phyloP scores from a whole-genome alignment of 1,140 invertebrate genomes.

The Dermatophagoides farinae region DNA sequence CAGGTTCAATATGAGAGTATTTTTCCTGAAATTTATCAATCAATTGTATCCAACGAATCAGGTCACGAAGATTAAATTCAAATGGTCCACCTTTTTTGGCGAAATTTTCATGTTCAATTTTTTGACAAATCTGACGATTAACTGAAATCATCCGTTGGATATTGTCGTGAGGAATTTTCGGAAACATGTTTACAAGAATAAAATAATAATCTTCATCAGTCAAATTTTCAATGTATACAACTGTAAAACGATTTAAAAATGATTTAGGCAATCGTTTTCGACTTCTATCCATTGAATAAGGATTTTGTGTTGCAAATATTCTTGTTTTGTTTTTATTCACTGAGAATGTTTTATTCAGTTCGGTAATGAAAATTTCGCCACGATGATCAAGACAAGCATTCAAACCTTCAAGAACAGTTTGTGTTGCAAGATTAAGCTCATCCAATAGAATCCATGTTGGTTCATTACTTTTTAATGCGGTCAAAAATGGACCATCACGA shows the following conservation, averaged over 20 bases:
- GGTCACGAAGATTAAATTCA: slow-evolving; percentile 91
- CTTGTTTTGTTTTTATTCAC: slow-evolving; percentile 42
- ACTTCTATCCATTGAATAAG: slow-evolving; percentile 74
- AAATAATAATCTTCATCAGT: slow-evolving; percentile 48
- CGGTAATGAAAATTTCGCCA: slow-evolving; percentile 84
- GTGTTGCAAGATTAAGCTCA: slow-evolving; percentile 92
- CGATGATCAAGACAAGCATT: slow-evolving; percentile 97
- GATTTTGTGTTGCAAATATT: slow-evolving; percentile 97
- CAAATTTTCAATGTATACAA: slow-evolving; percentile 60
- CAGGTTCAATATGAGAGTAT: background rate
- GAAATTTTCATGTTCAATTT: slow-evolving; percentile 40
- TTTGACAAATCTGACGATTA: slow-evolving; percentile 42
- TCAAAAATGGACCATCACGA: slow-evolving; percentile 83
- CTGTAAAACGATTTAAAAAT: slow-evolving; percentile 88
- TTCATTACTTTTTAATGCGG: slow-evolving; percentile 60
- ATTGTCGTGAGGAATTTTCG: slow-evolving; percentile 27
- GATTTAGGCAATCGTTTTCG: slow-evolving; percentile 85
- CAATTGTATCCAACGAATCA: slow-evolving; percentile 73
- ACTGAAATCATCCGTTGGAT: slow-evolving; percentile 56
- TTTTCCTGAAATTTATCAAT: slow-evolving; percentile 19
- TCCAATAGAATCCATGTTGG: slow-evolving; percentile 87
- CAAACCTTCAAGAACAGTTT: slow-evolving; percentile 89
- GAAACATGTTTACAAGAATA: slow-evolving; percentile 31
- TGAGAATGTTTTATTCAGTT: slow-evolving; percentile 66
- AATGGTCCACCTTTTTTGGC: slow-evolving; percentile 56